Conservation (phyloP, 2,113 vertebrate species). For the Prunella fulvescens region DNA sequence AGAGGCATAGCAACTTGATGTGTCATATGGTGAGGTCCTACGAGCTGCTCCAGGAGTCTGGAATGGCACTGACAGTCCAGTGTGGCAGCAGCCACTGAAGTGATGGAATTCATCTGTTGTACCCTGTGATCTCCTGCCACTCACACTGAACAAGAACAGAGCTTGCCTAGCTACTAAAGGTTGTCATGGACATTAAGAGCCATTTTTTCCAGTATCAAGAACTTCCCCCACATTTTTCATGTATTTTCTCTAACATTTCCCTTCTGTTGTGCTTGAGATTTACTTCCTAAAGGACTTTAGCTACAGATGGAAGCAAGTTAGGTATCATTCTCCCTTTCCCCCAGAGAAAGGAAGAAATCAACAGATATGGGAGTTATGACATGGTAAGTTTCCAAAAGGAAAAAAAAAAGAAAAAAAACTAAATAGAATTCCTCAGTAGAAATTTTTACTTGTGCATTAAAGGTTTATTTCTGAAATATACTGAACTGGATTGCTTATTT, state of each 20-base stretch:
- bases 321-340: neutral
- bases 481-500: neutral
- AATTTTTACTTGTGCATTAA: neutral
- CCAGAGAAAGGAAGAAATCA: neutral
- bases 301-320: neutral
- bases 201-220: neutral
- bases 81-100: neutral
- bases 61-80: neutral
- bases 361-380: neutral
- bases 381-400: neutral
- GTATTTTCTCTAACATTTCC: neutral
- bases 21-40: neutral
- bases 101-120: neutral
- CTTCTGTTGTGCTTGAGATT: neutral
- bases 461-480: neutral
- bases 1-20: neutral
- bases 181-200: neutral
- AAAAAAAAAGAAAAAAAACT: neutral
- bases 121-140: neutral
- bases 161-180: neutral
- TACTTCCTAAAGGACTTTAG: neutral
- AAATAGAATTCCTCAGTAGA: neutral
- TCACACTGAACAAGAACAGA: neutral
- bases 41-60: neutral
- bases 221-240: neutral